Percentiles rank a stretch among this genome's conserved stretches.
Evolutionary conservation across 2,113 vertebrate species (phyloP).

Genomic region (Plotosus lineatus): DNA sequence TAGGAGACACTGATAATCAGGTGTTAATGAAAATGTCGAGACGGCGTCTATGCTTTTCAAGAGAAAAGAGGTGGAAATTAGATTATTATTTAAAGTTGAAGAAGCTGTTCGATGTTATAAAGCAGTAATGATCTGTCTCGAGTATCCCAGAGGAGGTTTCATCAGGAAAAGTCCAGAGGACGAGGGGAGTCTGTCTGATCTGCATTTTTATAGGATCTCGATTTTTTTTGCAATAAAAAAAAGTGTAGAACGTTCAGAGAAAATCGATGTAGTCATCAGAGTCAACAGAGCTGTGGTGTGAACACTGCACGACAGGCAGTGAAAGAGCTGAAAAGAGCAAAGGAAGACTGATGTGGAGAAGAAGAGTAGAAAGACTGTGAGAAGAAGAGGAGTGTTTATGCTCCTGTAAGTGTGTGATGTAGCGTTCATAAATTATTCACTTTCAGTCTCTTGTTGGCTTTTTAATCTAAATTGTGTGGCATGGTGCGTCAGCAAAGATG

Average conservation of each 20-base stretch:
- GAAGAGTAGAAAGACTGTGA: no score
- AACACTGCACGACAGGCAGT: neutral
- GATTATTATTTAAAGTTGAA: neutral
- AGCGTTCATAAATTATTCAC: constrained; percentile 46
- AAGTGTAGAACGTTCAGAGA: neutral
- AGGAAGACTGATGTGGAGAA: no score
- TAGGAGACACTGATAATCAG: neutral
- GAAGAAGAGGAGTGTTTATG: no score
- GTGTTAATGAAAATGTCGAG: neutral
- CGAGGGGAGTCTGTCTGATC: neutral
- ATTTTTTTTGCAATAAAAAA: no score
- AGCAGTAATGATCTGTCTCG: neutral
- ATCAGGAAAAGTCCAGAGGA: neutral
- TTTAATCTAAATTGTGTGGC: constrained; percentile 34
- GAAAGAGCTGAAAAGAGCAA: neutral
- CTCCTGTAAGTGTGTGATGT: neutral
- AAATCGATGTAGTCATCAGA: neutral
- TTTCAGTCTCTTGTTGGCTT: constrained; percentile 29
- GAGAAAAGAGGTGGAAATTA: neutral
- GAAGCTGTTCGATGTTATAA: neutral
- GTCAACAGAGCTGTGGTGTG: neutral
- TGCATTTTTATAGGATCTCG: no score
- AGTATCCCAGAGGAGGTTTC: neutral
- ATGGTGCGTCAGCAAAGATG: constrained; percentile 14
- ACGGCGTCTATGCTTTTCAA: neutral